Evolutionary conservation across 2,888 invertebrate species (phyloP), one percentile per base, ranked within the genome.

Genomic region (Diploptera punctata): DNA sequence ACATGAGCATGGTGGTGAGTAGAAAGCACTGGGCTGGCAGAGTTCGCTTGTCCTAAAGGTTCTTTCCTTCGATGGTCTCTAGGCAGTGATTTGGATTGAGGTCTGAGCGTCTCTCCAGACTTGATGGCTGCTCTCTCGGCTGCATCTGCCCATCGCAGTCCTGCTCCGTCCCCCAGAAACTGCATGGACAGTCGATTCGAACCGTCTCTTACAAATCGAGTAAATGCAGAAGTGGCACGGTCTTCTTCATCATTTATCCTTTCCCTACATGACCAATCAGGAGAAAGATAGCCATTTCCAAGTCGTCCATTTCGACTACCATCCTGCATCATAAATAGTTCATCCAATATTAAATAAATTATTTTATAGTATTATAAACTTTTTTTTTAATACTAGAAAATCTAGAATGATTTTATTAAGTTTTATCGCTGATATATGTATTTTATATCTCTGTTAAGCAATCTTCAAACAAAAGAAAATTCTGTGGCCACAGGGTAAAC

Each of bases 171-270:
- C 57, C 93, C 92, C n/a, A 93, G 88, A 81, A 93, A 93, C 83
- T 94, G 94, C 90, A 95, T 94, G 1, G 95, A 95, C 52, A 95
- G 85, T 21, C 95, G 86, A 80, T 91, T 91, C 73, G 86, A 90
- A 82, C 86, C 88, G 78, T 89, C 88, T 44, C 89, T 81, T 9
- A 81, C 81, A 75, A 85, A 84, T 10, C 75, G 73, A 13, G 61
- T 43, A 57, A 67, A 67, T 10, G 62, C 72, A 2, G 74, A 68
- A 18, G 38, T 38, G 10, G 43, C 10, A 0, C 24, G 62, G 9
- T 61, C 61, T 3, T 61, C 70, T 3, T 65, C 68, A 3, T 43
- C 67, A 7, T 4, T 57, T 18, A 54, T 67, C 19, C 49, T 61
- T 21, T 33, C 68, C 21, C n/a, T 13, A 82, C 38, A 65, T n/a